Evolutionary conservation across 2,888 invertebrate species (phyloP).

Genomic region (Standfussiana lucernea): DNA sequence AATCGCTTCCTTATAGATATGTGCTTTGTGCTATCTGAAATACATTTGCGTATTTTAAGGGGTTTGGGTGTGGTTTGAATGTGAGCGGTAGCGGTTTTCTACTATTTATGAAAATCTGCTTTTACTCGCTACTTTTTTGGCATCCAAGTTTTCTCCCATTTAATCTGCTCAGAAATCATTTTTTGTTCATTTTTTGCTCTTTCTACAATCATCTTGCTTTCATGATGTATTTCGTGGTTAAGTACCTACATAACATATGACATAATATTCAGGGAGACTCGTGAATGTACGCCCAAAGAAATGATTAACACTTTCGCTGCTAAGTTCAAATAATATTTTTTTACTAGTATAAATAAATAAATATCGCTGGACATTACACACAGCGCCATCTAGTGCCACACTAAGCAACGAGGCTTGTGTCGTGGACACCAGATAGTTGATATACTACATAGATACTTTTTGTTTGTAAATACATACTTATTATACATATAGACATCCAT

Average conservation of each 20-base stretch:
- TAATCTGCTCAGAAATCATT: background rate
- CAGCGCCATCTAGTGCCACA: no score
- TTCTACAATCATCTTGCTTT: background rate
- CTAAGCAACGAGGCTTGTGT: no score
- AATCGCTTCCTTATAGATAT: slow-evolving; percentile 71
- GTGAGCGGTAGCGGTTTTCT: slow-evolving; percentile 6
- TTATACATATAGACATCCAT: no score
- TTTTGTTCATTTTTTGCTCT: background rate
- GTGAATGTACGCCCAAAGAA: background rate
- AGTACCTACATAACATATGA: no score
- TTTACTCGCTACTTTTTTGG: background rate
- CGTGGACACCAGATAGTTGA: no score
- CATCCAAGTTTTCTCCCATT: background rate
- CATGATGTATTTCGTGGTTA: no score
- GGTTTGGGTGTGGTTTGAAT: slow-evolving; percentile 21
- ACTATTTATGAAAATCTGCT: background rate
- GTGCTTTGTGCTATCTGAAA: slow-evolving; percentile 65
- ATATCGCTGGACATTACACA: no score
- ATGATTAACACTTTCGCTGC: no score
- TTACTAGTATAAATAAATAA: no score
- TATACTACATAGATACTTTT: no score
- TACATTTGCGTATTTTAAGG: slow-evolving; percentile 68
- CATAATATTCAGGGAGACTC: background rate
- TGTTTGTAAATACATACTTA: no score
- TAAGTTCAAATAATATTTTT: no score